Evolutionary conservation across 2,113 vertebrate species (phyloP).

Genomic region (Ploceus nigricollis): DNA sequence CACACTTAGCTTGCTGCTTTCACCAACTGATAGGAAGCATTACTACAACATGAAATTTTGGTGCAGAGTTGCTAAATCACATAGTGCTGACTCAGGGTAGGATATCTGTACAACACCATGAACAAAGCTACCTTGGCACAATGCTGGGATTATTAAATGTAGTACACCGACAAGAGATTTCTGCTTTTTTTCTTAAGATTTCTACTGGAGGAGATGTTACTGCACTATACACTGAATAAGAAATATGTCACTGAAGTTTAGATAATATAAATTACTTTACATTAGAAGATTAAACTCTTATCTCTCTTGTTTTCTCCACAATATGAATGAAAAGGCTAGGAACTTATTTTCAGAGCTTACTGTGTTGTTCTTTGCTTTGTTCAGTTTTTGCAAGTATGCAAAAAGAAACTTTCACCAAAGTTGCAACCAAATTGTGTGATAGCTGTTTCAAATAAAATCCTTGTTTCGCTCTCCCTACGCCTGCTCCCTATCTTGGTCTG

Average conservation of each 20-base stretch:
- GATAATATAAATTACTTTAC: background rate
- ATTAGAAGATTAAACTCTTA: background rate
- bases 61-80: background rate
- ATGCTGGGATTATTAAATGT: background rate
- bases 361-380: background rate
- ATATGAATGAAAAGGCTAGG: background rate
- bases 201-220: background rate
- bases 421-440: constrained; percentile 11
- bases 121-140: background rate
- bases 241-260: background rate
- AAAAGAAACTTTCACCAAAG: background rate
- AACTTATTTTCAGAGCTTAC: background rate
- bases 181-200: background rate
- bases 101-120: background rate
- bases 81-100: background rate
- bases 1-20: background rate
- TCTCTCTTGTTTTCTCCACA: background rate
- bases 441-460: constrained; percentile 66
- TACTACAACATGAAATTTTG: background rate
- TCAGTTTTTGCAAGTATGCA: background rate
- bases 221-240: background rate
- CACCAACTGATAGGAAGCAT: background rate
- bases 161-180: background rate
- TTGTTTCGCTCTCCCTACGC: constrained; percentile 2
- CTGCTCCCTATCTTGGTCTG: constrained; percentile 61